Base-by-base conservation (phyloP, 35 echinoderm and acorn worm species). In the Lytechinus pictus region DNA sequence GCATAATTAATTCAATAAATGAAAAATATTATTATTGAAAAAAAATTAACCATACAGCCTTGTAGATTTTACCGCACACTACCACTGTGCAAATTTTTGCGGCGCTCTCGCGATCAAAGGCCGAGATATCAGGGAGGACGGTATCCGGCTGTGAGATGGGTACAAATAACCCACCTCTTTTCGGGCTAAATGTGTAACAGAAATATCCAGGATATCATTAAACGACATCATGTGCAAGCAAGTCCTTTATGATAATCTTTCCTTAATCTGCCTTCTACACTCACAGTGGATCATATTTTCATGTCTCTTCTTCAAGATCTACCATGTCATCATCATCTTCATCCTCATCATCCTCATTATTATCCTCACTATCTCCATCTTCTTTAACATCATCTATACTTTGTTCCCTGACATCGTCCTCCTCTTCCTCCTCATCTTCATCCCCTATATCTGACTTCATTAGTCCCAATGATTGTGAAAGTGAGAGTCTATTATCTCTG, bases 371-470 rank as follows among this genome's bases (percentile, higher is more conserved):
- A 58, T 58, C 94, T 21, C 86, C 94, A 89, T 96, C 95, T 28
- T 21, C 95, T 19, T 95, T 95, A 0, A 55, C 87, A 57, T 93
- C 95, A 12, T 97, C 97, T 44, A 95, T 86, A 21, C 94, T 95
- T 8, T 95, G 95, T n/a, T 89, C 92, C 61, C 52, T 92, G 6
- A 52, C 93, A 11, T 95, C 96, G 24, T 54, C 94, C 21, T 94
- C 95, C 19, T 96, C 95, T 21, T 94, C 97, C 71, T 52, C 53
- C 14, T 28, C 95, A 33, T 96, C 28, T 3, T 89, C 95, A 57
- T 95, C 94, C 28, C 11, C 61, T 4, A 10, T 10, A 52, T 90
- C 10, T 2, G 33, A 12, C 52, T 54, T 90, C 24, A 13, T 92
- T 28, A 57, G 27, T 94, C 94, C 88, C 16, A 90, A 90, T 54